Evolutionary conservation across 2,888 invertebrate species (phyloP).

Genomic region (Acronicta aceris): DNA sequence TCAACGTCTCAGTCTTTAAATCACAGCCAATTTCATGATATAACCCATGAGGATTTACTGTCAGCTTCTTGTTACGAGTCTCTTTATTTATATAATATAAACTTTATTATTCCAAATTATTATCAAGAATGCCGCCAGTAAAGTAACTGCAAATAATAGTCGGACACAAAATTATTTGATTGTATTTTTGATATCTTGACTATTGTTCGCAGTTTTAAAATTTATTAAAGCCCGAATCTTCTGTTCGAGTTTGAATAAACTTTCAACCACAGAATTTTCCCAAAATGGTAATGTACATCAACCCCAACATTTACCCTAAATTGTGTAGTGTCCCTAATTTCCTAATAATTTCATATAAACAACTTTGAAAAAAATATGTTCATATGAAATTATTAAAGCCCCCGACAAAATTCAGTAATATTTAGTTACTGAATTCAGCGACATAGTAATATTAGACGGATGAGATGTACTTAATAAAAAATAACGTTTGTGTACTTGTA

Average conservation of each 20-base stretch:
- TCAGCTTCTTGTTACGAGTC: slow-evolving; percentile 40
- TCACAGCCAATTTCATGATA: slow-evolving; percentile 67
- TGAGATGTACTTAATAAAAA: slow-evolving; percentile 38
- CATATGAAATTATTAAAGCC: slow-evolving; percentile 48
- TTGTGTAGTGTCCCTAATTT: slow-evolving; percentile 27
- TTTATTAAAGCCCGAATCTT: slow-evolving; percentile 37
- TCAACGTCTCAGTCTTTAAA: slow-evolving; percentile 42
- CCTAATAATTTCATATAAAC: slow-evolving; percentile 48
- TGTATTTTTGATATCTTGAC: slow-evolving; percentile 2
- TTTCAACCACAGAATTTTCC: slow-evolving; percentile 26
- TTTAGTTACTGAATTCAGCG: slow-evolving; percentile 29
- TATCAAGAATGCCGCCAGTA: slow-evolving; percentile 47
- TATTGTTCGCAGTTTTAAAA: slow-evolving; percentile 53
- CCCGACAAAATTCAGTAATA: slow-evolving; percentile 36
- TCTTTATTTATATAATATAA: slow-evolving; percentile 26
- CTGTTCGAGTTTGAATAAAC: slow-evolving; percentile 51
- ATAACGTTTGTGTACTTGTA: not conserved
- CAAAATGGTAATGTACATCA: slow-evolving; percentile 33
- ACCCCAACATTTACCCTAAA: slow-evolving; percentile 52
- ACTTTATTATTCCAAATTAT: slow-evolving; percentile 29
- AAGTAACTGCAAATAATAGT: slow-evolving; percentile 52
- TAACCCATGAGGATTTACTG: slow-evolving; percentile 55
- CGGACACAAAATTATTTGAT: not conserved
- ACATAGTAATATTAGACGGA: slow-evolving; percentile 40
- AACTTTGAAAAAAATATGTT: slow-evolving; percentile 19